Evolutionary conservation across 2,888 invertebrate species (phyloP).

Genomic region (Crepidodera aurea): DNA sequence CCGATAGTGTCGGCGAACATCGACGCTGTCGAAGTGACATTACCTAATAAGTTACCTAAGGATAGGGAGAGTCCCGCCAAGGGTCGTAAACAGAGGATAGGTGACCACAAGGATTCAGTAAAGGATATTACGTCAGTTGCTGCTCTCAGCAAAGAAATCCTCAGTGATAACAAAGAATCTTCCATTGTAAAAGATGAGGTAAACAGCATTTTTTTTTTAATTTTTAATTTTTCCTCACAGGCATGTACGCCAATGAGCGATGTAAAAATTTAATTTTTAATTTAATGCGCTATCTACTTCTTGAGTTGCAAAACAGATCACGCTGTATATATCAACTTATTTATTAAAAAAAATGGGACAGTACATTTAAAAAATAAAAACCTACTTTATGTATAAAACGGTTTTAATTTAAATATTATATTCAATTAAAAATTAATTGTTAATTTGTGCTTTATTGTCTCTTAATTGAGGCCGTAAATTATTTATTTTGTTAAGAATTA

Average conservation of each 20-base stretch:
- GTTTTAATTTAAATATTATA: too few relatives aligned
- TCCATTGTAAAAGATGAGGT: conserved; percentile 43
- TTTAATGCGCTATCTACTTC: too few relatives aligned
- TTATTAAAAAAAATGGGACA: too few relatives aligned
- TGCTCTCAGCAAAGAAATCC: conserved; percentile 37
- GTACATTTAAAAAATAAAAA: too few relatives aligned
- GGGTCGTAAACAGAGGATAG: conserved; percentile 51
- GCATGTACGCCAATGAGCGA: too few relatives aligned
- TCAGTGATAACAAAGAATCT: conserved; percentile 44
- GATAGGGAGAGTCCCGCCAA: conserved; percentile 60
- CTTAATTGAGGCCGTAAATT: too few relatives aligned
- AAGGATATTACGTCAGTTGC: conserved; percentile 18
- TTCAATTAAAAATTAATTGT: too few relatives aligned
- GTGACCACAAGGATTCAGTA: conserved; percentile 35
- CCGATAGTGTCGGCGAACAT: conserved; percentile 77
- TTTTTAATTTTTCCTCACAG: neutral
- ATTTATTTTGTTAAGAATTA: too few relatives aligned
- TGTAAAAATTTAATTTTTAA: too few relatives aligned
- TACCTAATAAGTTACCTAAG: conserved; percentile 60
- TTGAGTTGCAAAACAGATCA: neutral
- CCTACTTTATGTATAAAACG: too few relatives aligned
- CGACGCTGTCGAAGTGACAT: conserved; percentile 72
- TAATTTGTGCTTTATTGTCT: too few relatives aligned
- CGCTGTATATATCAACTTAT: neutral
- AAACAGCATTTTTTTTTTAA: neutral